Percentiles rank a stretch among this genome's conserved stretches.
Evolutionary conservation across 2,797 vertebrate genomes (phyloP).

Genomic region (Scleropages formosus): DNA sequence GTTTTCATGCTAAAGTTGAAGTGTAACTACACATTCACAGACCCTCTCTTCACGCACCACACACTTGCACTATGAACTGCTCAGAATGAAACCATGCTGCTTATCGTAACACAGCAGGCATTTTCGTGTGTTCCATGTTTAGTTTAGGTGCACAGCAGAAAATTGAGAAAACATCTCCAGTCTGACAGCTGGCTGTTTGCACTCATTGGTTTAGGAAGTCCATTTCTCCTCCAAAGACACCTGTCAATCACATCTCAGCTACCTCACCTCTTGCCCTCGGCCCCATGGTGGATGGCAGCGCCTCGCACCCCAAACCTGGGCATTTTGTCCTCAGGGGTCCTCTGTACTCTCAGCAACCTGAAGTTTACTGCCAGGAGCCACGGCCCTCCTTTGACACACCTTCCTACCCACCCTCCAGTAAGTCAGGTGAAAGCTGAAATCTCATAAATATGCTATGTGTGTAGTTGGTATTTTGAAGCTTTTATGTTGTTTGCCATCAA

Average conservation of each 20-base stretch:
- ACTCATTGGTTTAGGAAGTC: slow-evolving; percentile 67
- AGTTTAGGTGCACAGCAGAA: background rate
- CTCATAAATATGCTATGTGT: background rate
- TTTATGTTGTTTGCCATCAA: too few species aligned
- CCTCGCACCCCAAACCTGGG: slow-evolving; percentile 75
- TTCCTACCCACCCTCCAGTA: slow-evolving; percentile 81
- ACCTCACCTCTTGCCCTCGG: slow-evolving; percentile 74
- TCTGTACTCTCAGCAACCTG: slow-evolving; percentile 76
- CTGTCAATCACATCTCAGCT: slow-evolving; percentile 75
- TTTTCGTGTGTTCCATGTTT: background rate
- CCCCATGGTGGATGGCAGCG: slow-evolving; percentile 69
- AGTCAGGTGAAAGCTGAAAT: slow-evolving; percentile 46
- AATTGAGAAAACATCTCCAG: background rate
- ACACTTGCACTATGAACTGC: too few species aligned
- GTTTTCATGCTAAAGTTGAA: too few species aligned
- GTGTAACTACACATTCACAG: too few species aligned
- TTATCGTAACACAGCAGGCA: background rate
- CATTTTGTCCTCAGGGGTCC: slow-evolving; percentile 76
- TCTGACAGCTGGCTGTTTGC: background rate
- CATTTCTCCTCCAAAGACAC: slow-evolving; percentile 81
- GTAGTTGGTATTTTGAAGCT: too few species aligned
- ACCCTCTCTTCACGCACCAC: background rate
- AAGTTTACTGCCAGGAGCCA: slow-evolving; percentile 86
- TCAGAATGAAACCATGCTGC: background rate
- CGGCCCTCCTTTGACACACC: slow-evolving; percentile 77